Evolutionary conservation across 2,113 vertebrate genomes (phyloP).

Genomic region (Periophthalmodon schlosseri): DNA sequence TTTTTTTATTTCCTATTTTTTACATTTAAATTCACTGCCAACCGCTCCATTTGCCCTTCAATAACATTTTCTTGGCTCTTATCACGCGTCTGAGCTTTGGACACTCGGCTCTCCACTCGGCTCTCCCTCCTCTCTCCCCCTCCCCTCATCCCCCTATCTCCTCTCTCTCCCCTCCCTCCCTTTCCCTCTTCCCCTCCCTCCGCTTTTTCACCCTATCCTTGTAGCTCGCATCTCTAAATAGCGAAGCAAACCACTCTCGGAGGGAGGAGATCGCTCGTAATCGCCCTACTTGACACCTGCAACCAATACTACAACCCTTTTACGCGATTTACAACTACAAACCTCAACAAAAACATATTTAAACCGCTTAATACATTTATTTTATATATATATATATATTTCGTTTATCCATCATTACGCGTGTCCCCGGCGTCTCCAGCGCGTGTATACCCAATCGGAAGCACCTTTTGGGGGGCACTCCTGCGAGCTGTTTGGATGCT

Average conservation of each 20-base stretch:
- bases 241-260: conserved; percentile 6
- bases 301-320: not conserved
- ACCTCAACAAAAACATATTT: not conserved
- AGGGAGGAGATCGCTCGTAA: not conserved
- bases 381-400: not conserved
- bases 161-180: conserved; percentile 22
- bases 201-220: conserved; percentile 25
- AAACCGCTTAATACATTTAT: not conserved
- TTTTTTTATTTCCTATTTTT: not conserved
- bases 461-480: conserved; percentile 9
- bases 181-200: conserved; percentile 6
- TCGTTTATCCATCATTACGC: not conserved
- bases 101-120: conserved; percentile 67
- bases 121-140: conserved; percentile 37
- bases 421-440: not conserved
- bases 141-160: conserved; percentile 6
- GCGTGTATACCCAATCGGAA: not conserved
- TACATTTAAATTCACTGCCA: not conserved
- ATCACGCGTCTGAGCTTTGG: conserved; percentile 56
- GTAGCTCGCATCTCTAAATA: conserved; percentile 1
- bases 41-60: not conserved
- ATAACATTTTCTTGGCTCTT: conserved; percentile 21
- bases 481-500: conserved; percentile 62
- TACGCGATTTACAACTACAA: not conserved
- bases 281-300: not conserved